Conservation (phyloP, 2,888 invertebrate genomes). For the Scelioninae gen. 1 region DNA sequence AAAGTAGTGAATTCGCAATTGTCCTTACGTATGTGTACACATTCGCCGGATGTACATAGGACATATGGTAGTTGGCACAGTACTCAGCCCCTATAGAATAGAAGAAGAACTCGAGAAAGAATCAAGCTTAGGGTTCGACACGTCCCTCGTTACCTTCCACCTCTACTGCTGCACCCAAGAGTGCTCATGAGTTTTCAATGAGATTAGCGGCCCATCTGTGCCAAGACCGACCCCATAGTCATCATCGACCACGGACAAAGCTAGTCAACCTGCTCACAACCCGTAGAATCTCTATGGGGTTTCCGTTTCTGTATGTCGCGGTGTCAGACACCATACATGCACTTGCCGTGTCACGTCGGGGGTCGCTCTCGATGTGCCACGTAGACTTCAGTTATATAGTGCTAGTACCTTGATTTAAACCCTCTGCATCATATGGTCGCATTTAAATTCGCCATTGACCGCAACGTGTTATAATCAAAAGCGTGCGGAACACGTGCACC, state of each 20-base stretch:
- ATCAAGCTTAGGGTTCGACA: no score
- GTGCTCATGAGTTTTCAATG: no score
- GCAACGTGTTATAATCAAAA: constrained; percentile 75
- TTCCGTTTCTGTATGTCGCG: constrained; percentile 69
- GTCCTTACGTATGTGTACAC: no score
- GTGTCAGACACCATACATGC: constrained; percentile 74
- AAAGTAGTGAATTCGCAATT: no score
- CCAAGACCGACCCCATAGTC: constrained; percentile 82
- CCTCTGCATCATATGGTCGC: constrained; percentile 80
- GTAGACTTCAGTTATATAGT: constrained; percentile 58
- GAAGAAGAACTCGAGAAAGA: no score
- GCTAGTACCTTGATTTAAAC: constrained; percentile 75
- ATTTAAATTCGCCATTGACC: constrained; percentile 79
- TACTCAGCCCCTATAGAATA: no score
- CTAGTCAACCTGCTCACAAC: constrained; percentile 82
- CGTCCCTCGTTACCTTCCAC: no score
- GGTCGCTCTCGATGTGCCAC: constrained; percentile 43
- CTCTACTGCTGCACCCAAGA: no score
- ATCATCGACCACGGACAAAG: constrained; percentile 83
- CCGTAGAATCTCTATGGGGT: constrained; percentile 76
- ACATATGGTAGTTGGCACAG: no score
- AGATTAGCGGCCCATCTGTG: constrained; percentile 85
- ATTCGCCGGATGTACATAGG: no score
- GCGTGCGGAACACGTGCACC: constrained; percentile 63
- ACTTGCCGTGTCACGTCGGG: constrained; percentile 75